Evolutionary conservation across 2,888 invertebrate species (phyloP).

Genomic region (Exocentrus adspersus): DNA sequence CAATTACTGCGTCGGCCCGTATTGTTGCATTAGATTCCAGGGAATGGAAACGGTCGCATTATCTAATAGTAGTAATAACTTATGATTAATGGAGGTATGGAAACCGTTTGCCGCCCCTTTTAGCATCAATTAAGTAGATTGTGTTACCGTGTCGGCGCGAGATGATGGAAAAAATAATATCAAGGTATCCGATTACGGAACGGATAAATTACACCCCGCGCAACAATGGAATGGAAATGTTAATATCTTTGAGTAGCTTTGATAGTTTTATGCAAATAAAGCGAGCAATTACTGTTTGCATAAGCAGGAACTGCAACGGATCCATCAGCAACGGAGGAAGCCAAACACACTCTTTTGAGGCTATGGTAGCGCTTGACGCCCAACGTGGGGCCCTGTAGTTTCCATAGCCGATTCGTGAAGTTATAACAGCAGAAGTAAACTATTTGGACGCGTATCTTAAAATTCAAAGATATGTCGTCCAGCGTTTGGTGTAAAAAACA

Average conservation of each 20-base stretch:
- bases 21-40: background rate
- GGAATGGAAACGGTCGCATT: slow-evolving; percentile 2
- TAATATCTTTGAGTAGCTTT: background rate
- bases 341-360: too few relatives aligned
- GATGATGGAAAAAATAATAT: slow-evolving; percentile 1
- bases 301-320: too few relatives aligned
- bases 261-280: background rate
- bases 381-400: too few relatives aligned
- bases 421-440: too few relatives aligned
- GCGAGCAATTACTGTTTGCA: too few relatives aligned
- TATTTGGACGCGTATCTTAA: too few relatives aligned
- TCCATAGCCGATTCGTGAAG: too few relatives aligned
- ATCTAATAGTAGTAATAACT: slow-evolving; percentile 1
- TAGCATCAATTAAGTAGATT: slow-evolving; percentile 2
- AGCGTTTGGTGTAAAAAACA: too few relatives aligned
- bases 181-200: background rate
- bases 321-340: too few relatives aligned
- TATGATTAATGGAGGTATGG: slow-evolving; percentile 8
- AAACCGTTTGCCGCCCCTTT: slow-evolving; percentile 1
- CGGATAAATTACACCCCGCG: background rate
- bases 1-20: slow-evolving; percentile 6
- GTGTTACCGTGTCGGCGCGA: background rate
- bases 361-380: too few relatives aligned
- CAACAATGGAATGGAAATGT: background rate
- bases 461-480: too few relatives aligned